Evolutionary conservation across 1,140 invertebrate genomes (phyloP).

Genomic region (Antheraea mylitta): DNA sequence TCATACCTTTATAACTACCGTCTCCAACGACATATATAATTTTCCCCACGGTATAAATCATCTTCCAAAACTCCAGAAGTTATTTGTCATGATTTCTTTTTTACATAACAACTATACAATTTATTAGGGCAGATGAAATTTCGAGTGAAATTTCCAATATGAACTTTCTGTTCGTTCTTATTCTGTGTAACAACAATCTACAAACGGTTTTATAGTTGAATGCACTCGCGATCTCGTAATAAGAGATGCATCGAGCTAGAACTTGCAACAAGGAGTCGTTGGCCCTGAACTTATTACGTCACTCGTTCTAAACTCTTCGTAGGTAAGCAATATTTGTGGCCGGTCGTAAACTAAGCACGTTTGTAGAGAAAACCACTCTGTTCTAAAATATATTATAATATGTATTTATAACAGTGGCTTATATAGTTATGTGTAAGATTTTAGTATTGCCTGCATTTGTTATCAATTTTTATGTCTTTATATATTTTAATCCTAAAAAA

Average conservation of each 20-base stretch:
- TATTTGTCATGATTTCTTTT: neutral
- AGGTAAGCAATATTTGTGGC: conserved; percentile 6
- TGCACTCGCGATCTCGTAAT: conserved; percentile 26
- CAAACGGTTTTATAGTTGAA: conserved; percentile 32
- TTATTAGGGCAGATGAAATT: neutral
- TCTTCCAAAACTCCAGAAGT: too few species aligned
- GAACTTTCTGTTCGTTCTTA: conserved; percentile 1
- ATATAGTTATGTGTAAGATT: neutral
- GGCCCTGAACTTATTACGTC: conserved; percentile 34
- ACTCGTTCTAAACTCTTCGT: conserved; percentile 17
- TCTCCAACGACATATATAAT: too few species aligned
- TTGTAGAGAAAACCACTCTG: neutral
- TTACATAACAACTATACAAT: neutral
- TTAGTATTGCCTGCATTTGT: neutral
- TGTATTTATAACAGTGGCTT: neutral
- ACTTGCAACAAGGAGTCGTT: conserved; percentile 28
- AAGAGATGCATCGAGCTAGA: conserved; percentile 24
- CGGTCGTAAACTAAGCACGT: conserved; percentile 3
- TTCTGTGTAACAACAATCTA: conserved; percentile 7
- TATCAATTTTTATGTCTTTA: neutral
- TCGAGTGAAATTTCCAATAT: neutral
- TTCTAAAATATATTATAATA: neutral
- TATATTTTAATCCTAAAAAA: too few species aligned
- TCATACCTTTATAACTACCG: too few species aligned
- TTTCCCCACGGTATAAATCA: too few species aligned